These are phyloP conservation scores for Oxystoma pomonae DNA, from an alignment of 2,888 invertebrate genomes.

Conservation along the genomic window DNA sequence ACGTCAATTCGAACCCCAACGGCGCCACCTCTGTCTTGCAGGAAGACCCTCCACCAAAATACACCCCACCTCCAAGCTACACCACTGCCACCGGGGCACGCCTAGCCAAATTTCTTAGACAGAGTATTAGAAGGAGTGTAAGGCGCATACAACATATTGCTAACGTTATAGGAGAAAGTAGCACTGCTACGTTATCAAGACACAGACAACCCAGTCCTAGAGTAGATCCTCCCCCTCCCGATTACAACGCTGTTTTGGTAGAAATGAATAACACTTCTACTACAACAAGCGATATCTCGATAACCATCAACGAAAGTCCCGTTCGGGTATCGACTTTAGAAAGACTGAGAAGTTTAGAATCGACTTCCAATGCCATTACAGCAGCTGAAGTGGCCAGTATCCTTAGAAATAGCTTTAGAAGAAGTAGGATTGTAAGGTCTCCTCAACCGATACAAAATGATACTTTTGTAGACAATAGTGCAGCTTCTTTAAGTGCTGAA, in stretches of 20 bases:
- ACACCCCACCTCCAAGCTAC: slow-evolving; percentile 90
- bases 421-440: slow-evolving; percentile 41
- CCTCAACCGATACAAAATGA: slow-evolving; percentile 38
- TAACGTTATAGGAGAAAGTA: slow-evolving; percentile 51
- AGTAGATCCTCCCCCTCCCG: slow-evolving; percentile 55
- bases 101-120: slow-evolving; percentile 68
- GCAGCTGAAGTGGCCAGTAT: slow-evolving; percentile 57
- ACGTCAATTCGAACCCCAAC: slow-evolving; percentile 31
- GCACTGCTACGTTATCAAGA: slow-evolving; percentile 28
- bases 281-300: slow-evolving; percentile 26
- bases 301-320: slow-evolving; percentile 26
- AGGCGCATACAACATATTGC: slow-evolving; percentile 54
- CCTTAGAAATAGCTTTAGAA: slow-evolving; percentile 54
- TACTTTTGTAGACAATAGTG: slow-evolving; percentile 29
- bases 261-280: slow-evolving; percentile 54
- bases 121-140: slow-evolving; percentile 76
- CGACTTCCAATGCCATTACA: slow-evolving; percentile 47
- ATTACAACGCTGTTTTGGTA: slow-evolving; percentile 59
- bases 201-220: slow-evolving; percentile 14
- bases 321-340: slow-evolving; percentile 36
- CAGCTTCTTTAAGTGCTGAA: slow-evolving; percentile 55
- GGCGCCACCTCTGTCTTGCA: slow-evolving; percentile 34
- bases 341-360: slow-evolving; percentile 34
- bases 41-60: slow-evolving; percentile 85
- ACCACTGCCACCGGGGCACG: slow-evolving; percentile 87